Base-by-base conservation (phyloP, 2,888 invertebrate species). In the Hesperia comma region DNA sequence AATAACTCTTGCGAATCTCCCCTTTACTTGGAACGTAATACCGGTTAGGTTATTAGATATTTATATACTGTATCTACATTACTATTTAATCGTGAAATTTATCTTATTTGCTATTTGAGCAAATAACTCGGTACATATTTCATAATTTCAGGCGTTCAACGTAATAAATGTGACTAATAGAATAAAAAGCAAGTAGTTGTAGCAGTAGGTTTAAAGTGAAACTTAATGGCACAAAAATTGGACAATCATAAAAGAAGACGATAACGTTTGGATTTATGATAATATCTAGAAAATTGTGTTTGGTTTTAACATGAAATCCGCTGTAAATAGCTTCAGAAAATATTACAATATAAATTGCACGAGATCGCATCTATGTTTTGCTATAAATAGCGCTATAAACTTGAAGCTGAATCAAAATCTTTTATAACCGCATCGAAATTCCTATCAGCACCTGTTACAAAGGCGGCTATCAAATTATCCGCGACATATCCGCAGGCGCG, bases 381-480 rank as follows among this genome's bases (percentile, higher is more conserved):
- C 40, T 61, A 62, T 68, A 63, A 68, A 83, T 85, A 83, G 79
- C 76, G 84, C 84, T 80, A 87, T 87, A 83, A 67, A 67, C 55
- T 61, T 61, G 51, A 64, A 41, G 57, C 60, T 58, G 60, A 66
- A 60, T 66, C 66, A 67, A 67, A 77, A 78, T 74, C 73, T 79
- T 88, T 90, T 89, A 89, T 84, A 87, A 87, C 87, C 89, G 77
- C 85, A 87, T 88, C 88, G 85, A 86, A 88, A 89, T 87, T 86
- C 86, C 89, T 86, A 91, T 92, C 91, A 89, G 88, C 91, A 91
- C 92, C 92, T 91, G 92, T 89, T 92, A 92, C 91, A 92, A 91
- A 90, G 87, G 86, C 88, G 82, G 90, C 90, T 88, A 92, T 92
- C 89, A 90, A 90, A 91, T 92, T 90, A 91, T 89, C 83, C 86